Base-by-base conservation (phyloP, 2,113 vertebrate genomes). In the Salminus brasiliensis region DNA sequence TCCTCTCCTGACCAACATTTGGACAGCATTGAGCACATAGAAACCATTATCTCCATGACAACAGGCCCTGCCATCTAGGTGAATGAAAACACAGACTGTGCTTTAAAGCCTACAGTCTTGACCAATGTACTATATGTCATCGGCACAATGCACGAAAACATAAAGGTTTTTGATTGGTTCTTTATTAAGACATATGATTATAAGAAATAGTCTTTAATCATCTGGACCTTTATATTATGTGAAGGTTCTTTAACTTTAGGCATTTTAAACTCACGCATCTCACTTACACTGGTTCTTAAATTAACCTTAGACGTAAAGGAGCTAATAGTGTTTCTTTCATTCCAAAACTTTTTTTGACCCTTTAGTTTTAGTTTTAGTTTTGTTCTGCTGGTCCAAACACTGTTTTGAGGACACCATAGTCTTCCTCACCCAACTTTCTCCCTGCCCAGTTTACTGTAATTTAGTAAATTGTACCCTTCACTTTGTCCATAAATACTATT, bases 11-110 rank as follows among this genome's bases (percentile, higher is more conserved):
- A 85, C 72, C 69, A 34, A 68, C 25, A 75, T 83, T 81, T 72
- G 60, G 71, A 83, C 84, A 87, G 89, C 85, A 79, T 81, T 89
- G 91, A 76, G 80, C 88, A 89, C 91, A 91, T 91, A 89, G 91
- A 89, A 91, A 91, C 92, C 79, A 77, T 53, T 34, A 57, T 85
- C 85, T 72, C 92, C 89, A 93, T 94, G 92, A 91, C 88, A 92
- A 94, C 93, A 55, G 71, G 76, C 87, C 82, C 82, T 80, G 86
- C 84, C 83, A 57, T 89, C 87, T 81, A 76, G 43, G 82, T 83
- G 88, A 49, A 83, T n/a, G 39, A 67, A 72, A 76, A 12, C 23
- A 7, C 74, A 67, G 59, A 72, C 34, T 53, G 15, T 62, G 69
- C 62, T 45, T 49, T 49, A 34, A 18, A n/a, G 47, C 27, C 23